Evolutionary conservation across 2,113 vertebrate genomes (phyloP).

Genomic region (Chionomys nivalis): DNA sequence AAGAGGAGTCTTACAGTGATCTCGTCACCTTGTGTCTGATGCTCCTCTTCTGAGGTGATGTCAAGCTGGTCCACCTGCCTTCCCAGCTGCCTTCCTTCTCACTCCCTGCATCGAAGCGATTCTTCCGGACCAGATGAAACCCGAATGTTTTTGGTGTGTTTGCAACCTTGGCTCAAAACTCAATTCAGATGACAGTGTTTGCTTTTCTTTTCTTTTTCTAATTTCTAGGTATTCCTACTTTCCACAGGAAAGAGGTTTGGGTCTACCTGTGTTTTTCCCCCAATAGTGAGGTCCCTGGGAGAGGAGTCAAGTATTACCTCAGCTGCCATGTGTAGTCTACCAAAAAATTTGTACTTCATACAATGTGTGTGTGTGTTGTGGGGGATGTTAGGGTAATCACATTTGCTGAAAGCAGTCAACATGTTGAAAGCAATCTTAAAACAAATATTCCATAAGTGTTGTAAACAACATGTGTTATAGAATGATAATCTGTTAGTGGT

Average conservation of each 20-base stretch:
- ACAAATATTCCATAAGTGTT: not conserved
- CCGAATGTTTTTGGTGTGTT: not conserved
- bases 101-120: not conserved
- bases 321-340: not conserved
- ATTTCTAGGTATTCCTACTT: not conserved
- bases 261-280: not conserved
- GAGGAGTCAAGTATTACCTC: not conserved
- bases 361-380: not conserved
- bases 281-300: not conserved
- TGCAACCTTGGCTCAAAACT: not conserved
- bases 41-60: fast-evolving
- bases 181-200: not conserved
- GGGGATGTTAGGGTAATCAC: not conserved
- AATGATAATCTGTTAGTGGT: not conserved
- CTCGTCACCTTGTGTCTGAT: not conserved
- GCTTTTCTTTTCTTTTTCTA: not conserved
- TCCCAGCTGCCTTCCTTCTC: not conserved
- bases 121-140: not conserved
- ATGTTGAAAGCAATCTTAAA: not conserved
- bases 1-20: not conserved
- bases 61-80: not conserved
- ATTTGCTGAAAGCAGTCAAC: not conserved
- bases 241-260: not conserved
- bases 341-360: not conserved
- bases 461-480: not conserved